A percentile compares a stretch with the other conserved stretches of the same genome.
Conservation (phyloP, 2,113 vertebrate genomes). For the Archilochus colubris region DNA sequence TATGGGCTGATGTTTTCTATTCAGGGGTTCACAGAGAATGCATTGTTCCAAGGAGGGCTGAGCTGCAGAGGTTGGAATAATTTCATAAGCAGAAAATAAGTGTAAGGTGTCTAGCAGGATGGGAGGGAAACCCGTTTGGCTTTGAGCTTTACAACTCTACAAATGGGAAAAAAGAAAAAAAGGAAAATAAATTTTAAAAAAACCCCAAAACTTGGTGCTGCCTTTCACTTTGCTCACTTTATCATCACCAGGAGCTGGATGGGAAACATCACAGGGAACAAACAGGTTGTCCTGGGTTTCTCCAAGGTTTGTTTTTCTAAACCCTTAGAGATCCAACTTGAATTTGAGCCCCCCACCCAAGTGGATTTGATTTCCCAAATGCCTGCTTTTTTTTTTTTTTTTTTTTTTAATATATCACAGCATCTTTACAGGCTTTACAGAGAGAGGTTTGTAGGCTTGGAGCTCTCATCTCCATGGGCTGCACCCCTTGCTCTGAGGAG, state of each 20-base stretch:
- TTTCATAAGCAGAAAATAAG: constrained; percentile 39
- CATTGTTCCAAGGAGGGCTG: constrained; percentile 5
- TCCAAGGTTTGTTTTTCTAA: neutral
- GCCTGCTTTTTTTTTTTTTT: neutral
- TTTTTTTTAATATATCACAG: neutral
- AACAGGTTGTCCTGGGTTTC: neutral
- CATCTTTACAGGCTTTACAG: neutral
- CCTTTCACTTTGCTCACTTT: neutral
- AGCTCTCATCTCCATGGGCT: neutral
- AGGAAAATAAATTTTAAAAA: too few species aligned
- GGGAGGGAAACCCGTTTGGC: neutral
- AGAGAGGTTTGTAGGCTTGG: neutral
- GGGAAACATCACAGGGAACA: rapidly evolving
- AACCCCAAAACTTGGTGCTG: rapidly evolving
- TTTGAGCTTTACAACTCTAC: too few species aligned
- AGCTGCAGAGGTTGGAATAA: constrained; percentile 33
- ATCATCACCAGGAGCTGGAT: neutral
- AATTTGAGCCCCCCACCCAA: neutral
- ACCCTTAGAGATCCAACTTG: neutral
- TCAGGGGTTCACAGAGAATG: constrained; percentile 50
- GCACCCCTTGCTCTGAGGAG: neutral
- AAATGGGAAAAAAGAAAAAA: neutral
- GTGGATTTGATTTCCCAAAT: neutral
- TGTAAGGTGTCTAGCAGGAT: neutral
- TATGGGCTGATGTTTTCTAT: constrained; percentile 62